Evolutionary conservation across 2,888 invertebrate species (phyloP), one percentile per base, ranked within the genome.

Genomic region (Dimorphilus gyrociliatus): DNA sequence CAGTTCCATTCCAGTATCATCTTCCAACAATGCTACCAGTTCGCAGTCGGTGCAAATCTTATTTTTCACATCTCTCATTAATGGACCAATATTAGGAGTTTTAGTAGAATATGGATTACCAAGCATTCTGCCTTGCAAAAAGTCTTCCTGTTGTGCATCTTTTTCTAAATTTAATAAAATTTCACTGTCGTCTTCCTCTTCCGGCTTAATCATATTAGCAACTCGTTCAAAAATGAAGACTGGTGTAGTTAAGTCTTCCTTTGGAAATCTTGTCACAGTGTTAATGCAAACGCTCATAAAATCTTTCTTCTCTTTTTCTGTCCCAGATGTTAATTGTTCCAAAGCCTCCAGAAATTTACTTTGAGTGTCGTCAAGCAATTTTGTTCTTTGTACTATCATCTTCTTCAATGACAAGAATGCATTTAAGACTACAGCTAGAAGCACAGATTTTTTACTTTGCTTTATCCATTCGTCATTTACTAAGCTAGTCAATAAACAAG

Each of bases 1-100:
- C 42, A 94, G 68, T 59, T 57, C 38, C 16, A 37, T 10, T 32
- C 92, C 92, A 53, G 86, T 92, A 63, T 94, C 97, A 60, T 97
- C 94, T 56, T 97, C 94, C 1, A 94, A 65, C 16, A 97, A 65
- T 0, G 94, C 92, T n/a, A 97, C 86, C 36, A 97, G 69, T 59
- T 97, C 94, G 63, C 94, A 94, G 65, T 97, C 94, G 45, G 47
- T 54, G 40, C 61, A 62, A 23, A 94, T 94, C 66, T 94, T 94
- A 64, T 97, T 94, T 66, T 97, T 97, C 7, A 97, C 84, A 60
- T 97, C 90, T 23, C 94, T 72, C 94, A 97, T 94, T 8, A 92
- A 66, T 0, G 94, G 94, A 0, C 94, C 94, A 47, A 97, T 72
- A 5, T 90, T 92, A 1, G 81, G 76, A 56, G 94, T 94, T 18